Evolutionary conservation across 2,888 invertebrate species (phyloP).

Genomic region (Urechis unicinctus): DNA sequence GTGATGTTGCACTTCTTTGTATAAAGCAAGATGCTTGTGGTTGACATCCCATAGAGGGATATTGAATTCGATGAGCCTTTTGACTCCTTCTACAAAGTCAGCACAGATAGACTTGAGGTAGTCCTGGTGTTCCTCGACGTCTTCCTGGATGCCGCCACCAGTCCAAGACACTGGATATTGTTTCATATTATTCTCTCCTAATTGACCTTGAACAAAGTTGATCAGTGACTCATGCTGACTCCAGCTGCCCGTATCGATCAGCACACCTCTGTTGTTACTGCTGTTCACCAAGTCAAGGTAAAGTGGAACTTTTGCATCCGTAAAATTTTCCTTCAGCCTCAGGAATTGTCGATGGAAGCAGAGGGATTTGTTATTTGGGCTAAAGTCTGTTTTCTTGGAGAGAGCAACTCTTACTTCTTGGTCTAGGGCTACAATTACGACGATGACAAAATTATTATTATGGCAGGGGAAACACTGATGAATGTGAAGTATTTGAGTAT

Average conservation of each 20-base stretch:
- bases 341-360: not conserved
- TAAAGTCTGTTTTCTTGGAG: too few species aligned
- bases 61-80: not conserved
- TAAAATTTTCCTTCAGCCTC: not conserved
- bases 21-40: not conserved
- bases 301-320: not conserved
- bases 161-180: not conserved
- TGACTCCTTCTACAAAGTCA: not conserved
- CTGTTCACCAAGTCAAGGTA: not conserved
- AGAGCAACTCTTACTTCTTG: too few species aligned
- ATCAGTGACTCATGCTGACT: not conserved
- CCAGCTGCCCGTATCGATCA: not conserved
- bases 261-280: too few species aligned
- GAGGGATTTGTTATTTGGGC: not conserved
- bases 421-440: too few species aligned
- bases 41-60: not conserved
- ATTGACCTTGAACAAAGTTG: not conserved
- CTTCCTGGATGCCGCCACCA: not conserved
- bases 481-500: too few species aligned
- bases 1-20: not conserved
- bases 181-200: constrained; percentile 1
- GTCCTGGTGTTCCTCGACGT: not conserved
- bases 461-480: too few species aligned
- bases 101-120: not conserved
- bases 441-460: too few species aligned